Evolutionary conservation across 2,797 vertebrate genomes (phyloP).

Genomic region (Sebastes hubbsi): DNA sequence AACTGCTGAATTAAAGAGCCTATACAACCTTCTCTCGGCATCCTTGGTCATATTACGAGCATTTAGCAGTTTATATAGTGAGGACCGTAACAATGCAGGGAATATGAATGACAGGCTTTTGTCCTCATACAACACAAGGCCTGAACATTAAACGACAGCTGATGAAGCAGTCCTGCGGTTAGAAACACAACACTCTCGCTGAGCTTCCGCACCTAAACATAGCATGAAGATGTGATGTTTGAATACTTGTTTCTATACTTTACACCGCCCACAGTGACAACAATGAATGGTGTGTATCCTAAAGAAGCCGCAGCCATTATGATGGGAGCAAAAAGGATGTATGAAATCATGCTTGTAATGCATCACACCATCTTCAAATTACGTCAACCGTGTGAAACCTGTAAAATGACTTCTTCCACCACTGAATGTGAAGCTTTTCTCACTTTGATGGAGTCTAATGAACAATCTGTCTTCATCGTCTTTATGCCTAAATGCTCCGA

Average conservation of each 20-base stretch:
- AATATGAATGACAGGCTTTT: constrained; percentile 49
- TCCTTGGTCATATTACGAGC: constrained; percentile 60
- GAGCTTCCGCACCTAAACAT: not conserved
- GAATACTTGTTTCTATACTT: not conserved
- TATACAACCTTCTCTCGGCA: constrained; percentile 48
- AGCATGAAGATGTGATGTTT: not conserved
- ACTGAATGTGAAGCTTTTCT: constrained; percentile 28
- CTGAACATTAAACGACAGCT: constrained; percentile 22
- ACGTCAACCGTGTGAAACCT: constrained; percentile 5
- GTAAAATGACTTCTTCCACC: constrained; percentile 44
- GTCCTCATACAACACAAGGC: constrained; percentile 36
- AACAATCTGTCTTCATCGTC: constrained; percentile 41
- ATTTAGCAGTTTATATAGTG: constrained; percentile 37
- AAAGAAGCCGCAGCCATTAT: constrained; percentile 5
- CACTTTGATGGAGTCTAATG: constrained; percentile 34
- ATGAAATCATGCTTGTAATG: constrained; percentile 34
- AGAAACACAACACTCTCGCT: not conserved
- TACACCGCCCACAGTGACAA: not conserved
- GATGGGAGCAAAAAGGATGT: not conserved
- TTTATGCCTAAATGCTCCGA: constrained; percentile 31
- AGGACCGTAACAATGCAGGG: constrained; percentile 38
- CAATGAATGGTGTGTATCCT: constrained; percentile 30
- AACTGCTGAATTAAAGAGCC: constrained; percentile 78
- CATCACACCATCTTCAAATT: constrained; percentile 10
- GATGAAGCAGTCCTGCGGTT: constrained; percentile 14